Conservation (phyloP, 1,140 invertebrate genomes). For the Drosophila prosaltans region DNA sequence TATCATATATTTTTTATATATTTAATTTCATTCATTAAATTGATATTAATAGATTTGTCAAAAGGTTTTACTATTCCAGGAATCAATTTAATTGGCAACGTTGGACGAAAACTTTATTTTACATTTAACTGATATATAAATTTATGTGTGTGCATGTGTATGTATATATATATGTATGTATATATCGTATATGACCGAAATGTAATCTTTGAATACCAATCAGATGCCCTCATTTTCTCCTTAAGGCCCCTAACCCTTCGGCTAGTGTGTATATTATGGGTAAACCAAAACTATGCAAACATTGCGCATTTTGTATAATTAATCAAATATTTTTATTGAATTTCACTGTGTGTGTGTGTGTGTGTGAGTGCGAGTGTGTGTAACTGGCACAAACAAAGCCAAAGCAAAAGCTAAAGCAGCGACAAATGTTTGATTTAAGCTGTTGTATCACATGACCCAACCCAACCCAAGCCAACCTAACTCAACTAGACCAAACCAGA, state of each 20-base stretch:
- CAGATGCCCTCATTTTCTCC: neutral
- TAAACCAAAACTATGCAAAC: conserved; percentile 71
- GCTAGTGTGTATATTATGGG: conserved; percentile 26
- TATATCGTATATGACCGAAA: neutral
- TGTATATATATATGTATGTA: too few species aligned
- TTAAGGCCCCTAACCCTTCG: neutral
- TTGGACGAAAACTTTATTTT: too few species aligned
- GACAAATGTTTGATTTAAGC: conserved; percentile 60
- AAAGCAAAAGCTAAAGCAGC: conserved; percentile 37
- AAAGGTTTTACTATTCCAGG: too few species aligned
- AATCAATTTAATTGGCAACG: too few species aligned
- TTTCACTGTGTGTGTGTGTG: conserved; percentile 22
- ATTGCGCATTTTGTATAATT: conserved; percentile 71
- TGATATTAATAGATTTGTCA: too few species aligned
- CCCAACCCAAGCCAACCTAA: neutral
- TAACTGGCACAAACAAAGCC: conserved; percentile 39
- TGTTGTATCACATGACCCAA: conserved; percentile 47
- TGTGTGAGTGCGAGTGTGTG: conserved; percentile 10
- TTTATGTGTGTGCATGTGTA: too few species aligned
- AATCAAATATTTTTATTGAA: conserved; percentile 79
- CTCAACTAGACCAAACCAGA: too few species aligned
- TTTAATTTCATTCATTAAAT: too few species aligned
- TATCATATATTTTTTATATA: too few species aligned
- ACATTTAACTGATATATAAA: too few species aligned
- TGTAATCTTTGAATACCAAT: neutral